Evolutionary conservation across 2,888 invertebrate species (phyloP), one percentile per base, ranked within the genome.

Genomic region (Drosophila rubida): DNA sequence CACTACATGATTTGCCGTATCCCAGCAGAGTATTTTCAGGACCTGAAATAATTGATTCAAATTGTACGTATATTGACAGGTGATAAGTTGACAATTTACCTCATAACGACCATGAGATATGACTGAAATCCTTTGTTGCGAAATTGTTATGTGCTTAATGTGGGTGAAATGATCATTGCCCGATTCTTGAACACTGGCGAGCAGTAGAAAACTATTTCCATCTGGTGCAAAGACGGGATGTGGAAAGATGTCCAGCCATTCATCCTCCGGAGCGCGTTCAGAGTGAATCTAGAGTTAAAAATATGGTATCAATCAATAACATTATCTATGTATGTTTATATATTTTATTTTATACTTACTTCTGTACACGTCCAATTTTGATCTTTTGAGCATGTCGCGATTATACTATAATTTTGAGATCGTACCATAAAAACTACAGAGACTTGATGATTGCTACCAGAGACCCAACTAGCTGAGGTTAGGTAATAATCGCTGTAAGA

Each of bases 371-470:
- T 94, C 95, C 97, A 96, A 90, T 95, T 95, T 6, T 96, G 57
- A 35, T 86, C 95, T 44, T 95, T 94, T 67, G 95, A 94, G 92
- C 98, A 98, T 71, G 97, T 94, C 72, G 97, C 96, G 84, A 98
- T 95, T 69, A 97, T 94, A 81, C 97, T 96, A 76, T 96, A 94
- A 92, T 98, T 98, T 93, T 99, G 98, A 44, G 96, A 95, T 81
- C 99, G 94, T 92, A 97, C 97, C 94, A 98, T 96, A 97, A 98
- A 99, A 60, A 97, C 96, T 50, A 96, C 96, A 51, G 96, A 95
- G 75, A 98, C 94, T 90, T 96, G 95, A 69, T 94, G 93, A 91
- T 96, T 95, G 87, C 94, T 94, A 89, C 94, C 94, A 87, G 96
- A 81, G 86, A 97, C 95, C 98, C 98, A 98, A 73, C 96, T 95